Evolutionary conservation across 2,888 invertebrate genomes (phyloP), one percentile per base, ranked within the genome.

Genomic region (Acholoe squamosa): DNA sequence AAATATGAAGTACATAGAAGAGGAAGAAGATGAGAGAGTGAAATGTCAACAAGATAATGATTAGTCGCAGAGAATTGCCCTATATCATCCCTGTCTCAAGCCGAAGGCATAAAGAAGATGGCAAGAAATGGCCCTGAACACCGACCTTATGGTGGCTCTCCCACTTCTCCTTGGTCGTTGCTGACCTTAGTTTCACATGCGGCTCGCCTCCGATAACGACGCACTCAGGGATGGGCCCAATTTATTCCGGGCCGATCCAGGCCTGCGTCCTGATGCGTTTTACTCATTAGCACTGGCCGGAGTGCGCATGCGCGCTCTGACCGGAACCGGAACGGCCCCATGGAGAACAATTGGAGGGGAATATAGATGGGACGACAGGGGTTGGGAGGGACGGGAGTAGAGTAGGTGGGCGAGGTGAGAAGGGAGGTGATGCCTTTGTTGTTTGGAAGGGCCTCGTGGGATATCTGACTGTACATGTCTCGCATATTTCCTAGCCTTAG

Each of bases 251-350:
- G 86, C 86, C 12, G 31, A 31, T 52, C 52, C n/a, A 1, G 33
- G 22, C 80, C 34, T 34, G 34, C 16, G n/a, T 54, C 25, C 86
- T 86, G 86, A 86, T 86, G 86, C 86, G 86, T 54, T 86, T 86
- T 86, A 86, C 86, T 86, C 86, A 86, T 86, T 86, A 86, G 54
- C 52, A 54, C 54, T n/a, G n/a, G 31, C 22, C 86, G 22, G 86
- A 0, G 80, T 34, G 80, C 80, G 34, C 80, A 80, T 14, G n/a
- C 34, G n/a, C 19, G 16, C 34, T 80, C 80, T 19, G 34, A 80
- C 34, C 43, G 80, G 43, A 80, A 80, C 34, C 43, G 43, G 80
- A 80, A 80, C 43, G 33, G 43, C 80, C 80, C 80, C 80, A 43
- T n/a, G 14, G 80, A 80, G 80, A 80, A 80, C 80, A 80, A 80